phyloP scores from a whole-genome alignment of 2,797 vertebrate genomes.

The Gymnothorax reevesii region DNA sequence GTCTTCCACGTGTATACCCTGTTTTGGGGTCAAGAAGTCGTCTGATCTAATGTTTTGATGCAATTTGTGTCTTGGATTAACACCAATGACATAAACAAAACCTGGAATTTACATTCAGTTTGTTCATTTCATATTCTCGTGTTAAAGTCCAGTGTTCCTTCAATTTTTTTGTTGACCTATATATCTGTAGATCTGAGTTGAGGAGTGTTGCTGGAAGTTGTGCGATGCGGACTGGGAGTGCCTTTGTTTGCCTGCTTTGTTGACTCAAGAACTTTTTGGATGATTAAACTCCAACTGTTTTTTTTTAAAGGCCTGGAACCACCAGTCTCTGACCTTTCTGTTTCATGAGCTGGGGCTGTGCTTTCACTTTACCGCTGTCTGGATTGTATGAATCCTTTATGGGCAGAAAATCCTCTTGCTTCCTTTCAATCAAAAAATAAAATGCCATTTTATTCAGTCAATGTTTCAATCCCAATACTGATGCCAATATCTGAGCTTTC shows the following conservation, averaged over 20 bases:
- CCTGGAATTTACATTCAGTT: too few species aligned
- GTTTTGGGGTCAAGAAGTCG: too few species aligned
- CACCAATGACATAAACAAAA: too few species aligned
- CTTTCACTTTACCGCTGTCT: not conserved
- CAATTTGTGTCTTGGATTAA: too few species aligned
- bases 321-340: not conserved
- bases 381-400: not conserved
- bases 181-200: not conserved
- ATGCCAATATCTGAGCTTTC: too few species aligned
- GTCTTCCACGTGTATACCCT: too few species aligned
- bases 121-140: too few species aligned
- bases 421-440: not conserved
- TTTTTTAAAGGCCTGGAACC: constrained; percentile 10
- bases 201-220: not conserved
- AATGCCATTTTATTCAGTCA: too few species aligned
- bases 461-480: too few species aligned
- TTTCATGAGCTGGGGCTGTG: not conserved
- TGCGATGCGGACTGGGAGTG: not conserved
- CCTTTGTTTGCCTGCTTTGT: constrained; percentile 41
- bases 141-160: too few species aligned
- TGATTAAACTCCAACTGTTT: constrained; percentile 15
- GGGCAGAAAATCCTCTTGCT: not conserved
- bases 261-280: constrained; percentile 39
- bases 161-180: too few species aligned
- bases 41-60: too few species aligned